These are phyloP conservation scores for Cynocephalus volans DNA, from an alignment of 2,113 vertebrate genomes.

Conservation along the genomic window DNA sequence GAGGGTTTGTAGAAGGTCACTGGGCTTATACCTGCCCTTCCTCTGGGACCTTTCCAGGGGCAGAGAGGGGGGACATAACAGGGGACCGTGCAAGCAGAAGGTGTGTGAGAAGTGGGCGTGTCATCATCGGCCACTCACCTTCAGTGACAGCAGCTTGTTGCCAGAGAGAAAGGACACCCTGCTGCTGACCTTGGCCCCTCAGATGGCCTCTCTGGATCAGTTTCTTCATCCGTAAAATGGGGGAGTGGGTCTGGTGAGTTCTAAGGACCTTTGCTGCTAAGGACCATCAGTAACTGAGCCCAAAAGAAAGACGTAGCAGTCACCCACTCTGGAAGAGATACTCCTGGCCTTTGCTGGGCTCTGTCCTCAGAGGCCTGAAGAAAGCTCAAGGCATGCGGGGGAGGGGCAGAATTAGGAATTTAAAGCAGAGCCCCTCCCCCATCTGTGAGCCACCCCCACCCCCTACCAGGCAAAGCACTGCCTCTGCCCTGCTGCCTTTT, in stretches of 20 bases:
- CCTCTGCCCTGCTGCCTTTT: neutral
- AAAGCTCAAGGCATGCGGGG: neutral
- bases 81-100: neutral
- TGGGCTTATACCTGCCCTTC: neutral
- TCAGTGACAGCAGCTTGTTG: slow-evolving; percentile 30
- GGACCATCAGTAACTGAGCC: neutral
- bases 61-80: neutral
- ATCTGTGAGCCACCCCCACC: neutral
- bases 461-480: neutral
- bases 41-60: neutral
- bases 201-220: neutral
- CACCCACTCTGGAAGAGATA: neutral
- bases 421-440: neutral
- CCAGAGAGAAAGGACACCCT: slow-evolving; percentile 19
- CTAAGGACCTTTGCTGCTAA: neutral
- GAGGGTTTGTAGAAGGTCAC: neutral
- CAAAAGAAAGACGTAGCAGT: neutral
- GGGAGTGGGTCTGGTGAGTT: neutral
- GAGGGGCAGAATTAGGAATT: neutral
- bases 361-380: neutral
- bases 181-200: slow-evolving; percentile 65
- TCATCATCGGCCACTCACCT: slow-evolving; percentile 61
- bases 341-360: neutral
- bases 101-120: slow-evolving; percentile 73
- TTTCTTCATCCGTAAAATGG: slow-evolving; percentile 5